A percentile compares a stretch with the other conserved stretches of the same genome.
Conservation (phyloP, 2,888 invertebrate genomes). For the Toxonevra muliebris region DNA sequence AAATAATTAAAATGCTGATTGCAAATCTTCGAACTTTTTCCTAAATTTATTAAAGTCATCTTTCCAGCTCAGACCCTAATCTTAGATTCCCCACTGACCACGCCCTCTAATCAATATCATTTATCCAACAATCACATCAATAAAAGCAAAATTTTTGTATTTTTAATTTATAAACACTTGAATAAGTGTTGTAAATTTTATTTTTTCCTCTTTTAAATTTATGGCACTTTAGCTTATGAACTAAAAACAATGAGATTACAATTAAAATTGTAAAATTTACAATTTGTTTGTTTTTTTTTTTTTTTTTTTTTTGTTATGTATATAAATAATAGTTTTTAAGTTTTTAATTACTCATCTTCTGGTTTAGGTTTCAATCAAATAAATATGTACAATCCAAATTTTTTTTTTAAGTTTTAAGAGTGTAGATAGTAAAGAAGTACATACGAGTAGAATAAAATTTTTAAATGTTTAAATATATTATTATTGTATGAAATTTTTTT, state of each 20-base stretch:
- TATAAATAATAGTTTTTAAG: constrained; percentile 5
- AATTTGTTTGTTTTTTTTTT: constrained; percentile 6
- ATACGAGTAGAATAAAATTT: too few species aligned
- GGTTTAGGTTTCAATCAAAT: constrained; percentile 5
- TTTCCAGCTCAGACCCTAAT: too few species aligned
- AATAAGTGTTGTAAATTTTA: constrained; percentile 34
- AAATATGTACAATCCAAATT: constrained; percentile 28
- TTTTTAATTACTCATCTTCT: constrained; percentile 7
- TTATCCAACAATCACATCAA: too few species aligned
- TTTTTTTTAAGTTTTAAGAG: neutral
- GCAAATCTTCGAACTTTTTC: too few species aligned
- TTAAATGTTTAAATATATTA: too few species aligned
- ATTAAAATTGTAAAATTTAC: constrained; percentile 40
- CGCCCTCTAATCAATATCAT: too few species aligned
- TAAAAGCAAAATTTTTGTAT: constrained; percentile 22
- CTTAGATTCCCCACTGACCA: too few species aligned
- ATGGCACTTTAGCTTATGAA: constrained; percentile 56
- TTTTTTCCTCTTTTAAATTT: constrained; percentile 35
- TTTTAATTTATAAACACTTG: constrained; percentile 35
- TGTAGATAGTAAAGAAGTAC: too few species aligned
- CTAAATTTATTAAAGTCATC: too few species aligned
- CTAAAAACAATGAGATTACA: constrained; percentile 56
- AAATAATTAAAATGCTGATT: too few species aligned
- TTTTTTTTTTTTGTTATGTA: neutral
- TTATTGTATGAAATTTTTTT: too few species aligned